phyloP scores from a whole-genome alignment of 2,888 invertebrate genomes.

The Drosophila mimica region DNA sequence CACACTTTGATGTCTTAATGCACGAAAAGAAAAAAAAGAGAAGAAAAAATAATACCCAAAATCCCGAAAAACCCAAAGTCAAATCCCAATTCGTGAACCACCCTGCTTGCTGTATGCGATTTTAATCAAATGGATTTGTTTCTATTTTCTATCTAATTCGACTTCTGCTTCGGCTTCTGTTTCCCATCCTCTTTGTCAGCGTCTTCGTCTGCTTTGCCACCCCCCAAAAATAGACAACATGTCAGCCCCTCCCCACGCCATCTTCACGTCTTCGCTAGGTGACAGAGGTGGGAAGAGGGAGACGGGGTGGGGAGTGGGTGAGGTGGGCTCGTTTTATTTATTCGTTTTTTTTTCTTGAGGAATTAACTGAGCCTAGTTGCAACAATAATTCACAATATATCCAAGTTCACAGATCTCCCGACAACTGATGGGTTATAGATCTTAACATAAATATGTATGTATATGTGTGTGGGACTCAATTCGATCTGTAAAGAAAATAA shows the following conservation, averaged over 20 bases:
- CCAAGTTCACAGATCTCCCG: slow-evolving; percentile 9
- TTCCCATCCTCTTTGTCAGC: slow-evolving; percentile 15
- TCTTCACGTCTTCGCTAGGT: slow-evolving; percentile 15
- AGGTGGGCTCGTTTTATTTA: slow-evolving; percentile 47
- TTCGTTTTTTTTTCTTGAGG: slow-evolving; percentile 47
- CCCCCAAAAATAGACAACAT: slow-evolving; percentile 59
- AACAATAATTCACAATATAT: slow-evolving; percentile 40
- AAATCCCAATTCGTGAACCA: slow-evolving; percentile 7
- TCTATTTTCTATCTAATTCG: slow-evolving; percentile 63
- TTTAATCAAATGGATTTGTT: slow-evolving; percentile 77
- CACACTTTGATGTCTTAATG: slow-evolving; percentile 72
- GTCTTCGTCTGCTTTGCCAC: slow-evolving; percentile 7
- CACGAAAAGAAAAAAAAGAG: slow-evolving; percentile 1
- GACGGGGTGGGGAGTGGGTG: background rate
- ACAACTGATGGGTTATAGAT: background rate
- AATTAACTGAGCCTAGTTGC: slow-evolving; percentile 52
- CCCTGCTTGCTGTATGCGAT: slow-evolving; percentile 24
- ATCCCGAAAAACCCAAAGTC: background rate
- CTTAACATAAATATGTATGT: background rate
- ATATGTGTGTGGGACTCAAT: background rate
- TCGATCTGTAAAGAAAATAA: background rate
- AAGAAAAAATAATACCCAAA: background rate
- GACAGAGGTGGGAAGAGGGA: slow-evolving; percentile 9
- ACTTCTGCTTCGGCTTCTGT: background rate
- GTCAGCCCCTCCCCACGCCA: background rate